Evolutionary conservation across 2,888 invertebrate species (phyloP).

Genomic region (Crepidodera aurea): DNA sequence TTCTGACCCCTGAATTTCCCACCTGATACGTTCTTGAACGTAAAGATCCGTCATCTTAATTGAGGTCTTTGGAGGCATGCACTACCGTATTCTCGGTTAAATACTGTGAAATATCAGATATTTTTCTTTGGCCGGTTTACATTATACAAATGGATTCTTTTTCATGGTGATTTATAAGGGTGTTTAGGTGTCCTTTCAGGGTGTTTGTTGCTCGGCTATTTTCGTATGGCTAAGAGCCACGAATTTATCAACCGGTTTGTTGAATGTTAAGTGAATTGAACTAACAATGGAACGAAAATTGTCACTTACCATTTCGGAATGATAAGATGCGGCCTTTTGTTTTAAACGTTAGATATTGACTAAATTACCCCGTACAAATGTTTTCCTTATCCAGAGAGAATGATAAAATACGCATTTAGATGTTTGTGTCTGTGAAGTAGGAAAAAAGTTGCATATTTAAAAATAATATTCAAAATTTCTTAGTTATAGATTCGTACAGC

Average conservation of each 20-base stretch:
- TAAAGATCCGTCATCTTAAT: conserved; percentile 49
- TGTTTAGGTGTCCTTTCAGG: conserved; percentile 34
- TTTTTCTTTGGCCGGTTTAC: conserved; percentile 33
- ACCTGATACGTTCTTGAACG: too few species aligned
- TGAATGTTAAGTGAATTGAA: conserved; percentile 10
- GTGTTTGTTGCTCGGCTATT: conserved; percentile 25
- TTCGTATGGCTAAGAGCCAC: conserved; percentile 32
- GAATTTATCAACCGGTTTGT: conserved; percentile 23
- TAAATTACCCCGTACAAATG: too few species aligned
- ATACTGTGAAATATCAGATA: conserved; percentile 39
- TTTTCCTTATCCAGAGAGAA: too few species aligned
- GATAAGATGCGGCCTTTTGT: too few species aligned
- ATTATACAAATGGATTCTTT: conserved; percentile 44
- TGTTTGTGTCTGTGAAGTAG: too few species aligned
- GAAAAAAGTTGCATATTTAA: too few species aligned
- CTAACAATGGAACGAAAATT: background rate
- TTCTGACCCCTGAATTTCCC: too few species aligned
- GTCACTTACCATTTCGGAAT: too few species aligned
- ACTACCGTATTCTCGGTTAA: conserved; percentile 42
- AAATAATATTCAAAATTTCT: too few species aligned
- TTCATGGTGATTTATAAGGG: conserved; percentile 40
- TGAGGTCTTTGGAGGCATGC: conserved; percentile 37
- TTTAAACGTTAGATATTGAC: too few species aligned
- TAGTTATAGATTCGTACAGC: too few species aligned
- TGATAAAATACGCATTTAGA: too few species aligned